A percentile compares a stretch with the other conserved stretches of the same genome.
Evolutionary conservation across 2,113 vertebrate species (phyloP).

Genomic region (Mesembrinibis cayennensis): DNA sequence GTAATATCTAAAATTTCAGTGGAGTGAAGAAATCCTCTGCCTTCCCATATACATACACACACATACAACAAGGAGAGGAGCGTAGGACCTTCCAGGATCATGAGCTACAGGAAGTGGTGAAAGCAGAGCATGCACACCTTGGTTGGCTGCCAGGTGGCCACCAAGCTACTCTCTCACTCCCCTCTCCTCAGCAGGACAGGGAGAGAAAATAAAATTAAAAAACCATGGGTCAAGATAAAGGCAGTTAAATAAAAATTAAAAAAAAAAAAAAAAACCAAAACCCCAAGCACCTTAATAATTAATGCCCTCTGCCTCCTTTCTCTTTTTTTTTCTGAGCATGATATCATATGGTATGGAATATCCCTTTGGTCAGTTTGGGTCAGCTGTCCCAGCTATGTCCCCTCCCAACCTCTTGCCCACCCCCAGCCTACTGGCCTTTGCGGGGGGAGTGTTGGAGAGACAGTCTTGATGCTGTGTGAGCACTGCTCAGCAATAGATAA

Average conservation of each 20-base stretch:
- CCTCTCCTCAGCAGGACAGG: background rate
- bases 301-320: background rate
- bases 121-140: background rate
- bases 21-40: background rate
- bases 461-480: background rate
- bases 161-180: background rate
- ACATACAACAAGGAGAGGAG: background rate
- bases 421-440: background rate
- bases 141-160: background rate
- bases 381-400: background rate
- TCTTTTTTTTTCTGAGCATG: background rate
- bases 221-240: background rate
- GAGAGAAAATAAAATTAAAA: background rate
- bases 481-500: background rate
- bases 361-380: background rate
- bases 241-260: background rate
- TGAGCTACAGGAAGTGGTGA: background rate
- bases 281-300: background rate
- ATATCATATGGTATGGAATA: background rate
- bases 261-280: background rate
- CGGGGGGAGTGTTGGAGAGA: background rate
- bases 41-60: background rate
- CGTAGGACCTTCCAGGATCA: background rate
- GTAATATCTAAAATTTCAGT: background rate
- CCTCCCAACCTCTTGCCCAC: background rate